These are phyloP conservation scores for Valencia hispanica DNA, from an alignment of 2,797 vertebrate genomes.

Conservation along the genomic window DNA sequence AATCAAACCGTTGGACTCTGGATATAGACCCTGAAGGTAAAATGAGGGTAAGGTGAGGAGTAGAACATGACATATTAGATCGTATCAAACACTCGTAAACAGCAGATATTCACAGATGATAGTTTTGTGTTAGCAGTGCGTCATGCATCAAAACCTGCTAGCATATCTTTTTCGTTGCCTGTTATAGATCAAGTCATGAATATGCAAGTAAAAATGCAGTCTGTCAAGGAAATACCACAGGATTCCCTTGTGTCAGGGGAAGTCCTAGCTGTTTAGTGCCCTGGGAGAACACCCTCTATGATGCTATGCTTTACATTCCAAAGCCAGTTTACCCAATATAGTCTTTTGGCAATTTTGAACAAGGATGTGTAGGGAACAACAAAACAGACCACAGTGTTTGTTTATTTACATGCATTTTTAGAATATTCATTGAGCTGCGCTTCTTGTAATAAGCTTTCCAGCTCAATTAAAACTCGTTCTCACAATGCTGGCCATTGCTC, in stretches of 20 bases:
- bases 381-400: no score
- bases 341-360: no score
- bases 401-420: no score
- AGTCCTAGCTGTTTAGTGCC: no score
- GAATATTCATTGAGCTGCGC: no score
- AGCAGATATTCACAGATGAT: not conserved
- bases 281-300: no score
- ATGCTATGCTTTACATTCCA: no score
- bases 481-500: no score
- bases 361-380: no score
- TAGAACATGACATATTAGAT: not conserved
- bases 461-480: no score
- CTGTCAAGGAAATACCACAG: not conserved
- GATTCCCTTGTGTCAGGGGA: not conserved
- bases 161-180: not conserved
- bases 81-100: not conserved
- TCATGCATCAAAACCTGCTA: not conserved
- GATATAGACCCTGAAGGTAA: slow-evolving; percentile 77
- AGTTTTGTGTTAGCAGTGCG: not conserved
- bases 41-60: not conserved
- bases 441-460: no score
- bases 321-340: no score
- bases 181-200: not conserved
- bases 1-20: slow-evolving; percentile 84
- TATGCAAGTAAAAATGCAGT: not conserved